phyloP scores from a whole-genome alignment of 2,888 invertebrate species.

The Entomobrya multifasciata region DNA sequence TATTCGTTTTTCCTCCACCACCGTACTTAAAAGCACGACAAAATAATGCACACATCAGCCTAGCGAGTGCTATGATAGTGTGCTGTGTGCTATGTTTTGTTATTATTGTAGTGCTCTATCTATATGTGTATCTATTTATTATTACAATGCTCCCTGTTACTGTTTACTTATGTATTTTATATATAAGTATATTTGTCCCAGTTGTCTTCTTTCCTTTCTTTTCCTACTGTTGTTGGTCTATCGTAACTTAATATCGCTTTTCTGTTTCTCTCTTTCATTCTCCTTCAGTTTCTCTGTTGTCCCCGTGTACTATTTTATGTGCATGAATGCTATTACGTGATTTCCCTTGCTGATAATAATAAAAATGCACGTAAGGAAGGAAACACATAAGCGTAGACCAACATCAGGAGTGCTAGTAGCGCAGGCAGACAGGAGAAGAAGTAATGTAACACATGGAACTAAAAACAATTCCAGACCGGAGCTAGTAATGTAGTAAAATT shows the following conservation, averaged over 20 bases:
- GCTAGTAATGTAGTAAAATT: background rate
- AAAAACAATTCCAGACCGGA: background rate
- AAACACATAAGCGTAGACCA: constrained; percentile 17
- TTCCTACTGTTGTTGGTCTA: constrained; percentile 4
- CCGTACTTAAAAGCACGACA: background rate
- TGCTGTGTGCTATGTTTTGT: constrained; percentile 1
- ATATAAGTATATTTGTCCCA: constrained; percentile 59
- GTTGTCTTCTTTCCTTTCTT: constrained; percentile 43
- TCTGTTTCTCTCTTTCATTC: constrained; percentile 2
- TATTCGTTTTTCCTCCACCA: background rate
- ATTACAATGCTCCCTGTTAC: constrained; percentile 15
- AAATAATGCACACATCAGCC: constrained; percentile 1
- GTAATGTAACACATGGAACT: constrained; percentile 32
- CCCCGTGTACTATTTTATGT: constrained; percentile 58
- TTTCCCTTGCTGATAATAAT: constrained; percentile 69
- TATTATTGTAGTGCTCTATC: constrained; percentile 19
- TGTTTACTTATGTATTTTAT: background rate
- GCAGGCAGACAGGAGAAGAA: background rate
- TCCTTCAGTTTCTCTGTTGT: constrained; percentile 39
- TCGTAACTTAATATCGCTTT: constrained; percentile 19
- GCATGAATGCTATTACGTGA: constrained; percentile 66
- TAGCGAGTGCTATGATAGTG: background rate
- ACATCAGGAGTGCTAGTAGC: background rate
- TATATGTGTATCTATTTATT: constrained; percentile 4
- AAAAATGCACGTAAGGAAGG: constrained; percentile 50